phyloP scores from a whole-genome alignment of 2,113 vertebrate genomes.

The Arothron firmamentum region DNA sequence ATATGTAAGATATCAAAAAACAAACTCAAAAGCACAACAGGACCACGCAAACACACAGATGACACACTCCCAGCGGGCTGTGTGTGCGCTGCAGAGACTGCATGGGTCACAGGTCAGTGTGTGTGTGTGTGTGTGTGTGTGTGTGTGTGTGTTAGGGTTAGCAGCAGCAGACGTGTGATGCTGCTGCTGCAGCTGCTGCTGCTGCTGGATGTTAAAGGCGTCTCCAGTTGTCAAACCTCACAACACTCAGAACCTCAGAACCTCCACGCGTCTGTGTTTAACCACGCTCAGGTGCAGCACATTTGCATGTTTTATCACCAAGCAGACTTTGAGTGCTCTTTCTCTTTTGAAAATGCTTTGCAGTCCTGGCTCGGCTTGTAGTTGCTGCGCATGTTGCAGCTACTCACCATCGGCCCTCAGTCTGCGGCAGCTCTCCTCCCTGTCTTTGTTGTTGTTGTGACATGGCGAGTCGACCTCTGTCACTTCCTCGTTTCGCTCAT shows the following conservation, averaged over 20 bases:
- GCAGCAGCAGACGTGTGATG: slow-evolving; percentile 2
- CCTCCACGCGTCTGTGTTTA: slow-evolving; percentile 26
- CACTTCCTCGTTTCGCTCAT: slow-evolving; percentile 46
- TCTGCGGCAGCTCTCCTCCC: slow-evolving; percentile 25
- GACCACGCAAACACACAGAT: slow-evolving; percentile 3
- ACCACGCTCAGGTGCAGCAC: slow-evolving; percentile 17
- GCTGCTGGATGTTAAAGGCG: slow-evolving; percentile 15
- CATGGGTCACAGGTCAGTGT: slow-evolving; percentile 39
- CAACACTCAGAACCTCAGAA: slow-evolving; percentile 29
- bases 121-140: slow-evolving; percentile 5
- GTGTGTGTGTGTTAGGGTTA: too few species aligned
- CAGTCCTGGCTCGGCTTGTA: not conserved
- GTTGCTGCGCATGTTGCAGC: not conserved
- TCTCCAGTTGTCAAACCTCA: slow-evolving; percentile 58
- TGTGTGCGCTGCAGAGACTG: slow-evolving; percentile 21
- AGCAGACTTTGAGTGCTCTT: not conserved
- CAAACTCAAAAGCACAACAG: not conserved
- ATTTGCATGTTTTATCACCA: too few species aligned
- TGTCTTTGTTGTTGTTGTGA: slow-evolving; percentile 75
- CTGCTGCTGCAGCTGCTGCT: not conserved
- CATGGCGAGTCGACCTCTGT: slow-evolving; percentile 57
- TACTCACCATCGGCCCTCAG: slow-evolving; percentile 66
- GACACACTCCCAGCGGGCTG: slow-evolving; percentile 26
- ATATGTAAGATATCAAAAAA: too few species aligned
- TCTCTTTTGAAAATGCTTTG: not conserved